phyloP scores from a whole-genome alignment of 2,113 vertebrate species.

The Lycocorax pyrrhopterus region DNA sequence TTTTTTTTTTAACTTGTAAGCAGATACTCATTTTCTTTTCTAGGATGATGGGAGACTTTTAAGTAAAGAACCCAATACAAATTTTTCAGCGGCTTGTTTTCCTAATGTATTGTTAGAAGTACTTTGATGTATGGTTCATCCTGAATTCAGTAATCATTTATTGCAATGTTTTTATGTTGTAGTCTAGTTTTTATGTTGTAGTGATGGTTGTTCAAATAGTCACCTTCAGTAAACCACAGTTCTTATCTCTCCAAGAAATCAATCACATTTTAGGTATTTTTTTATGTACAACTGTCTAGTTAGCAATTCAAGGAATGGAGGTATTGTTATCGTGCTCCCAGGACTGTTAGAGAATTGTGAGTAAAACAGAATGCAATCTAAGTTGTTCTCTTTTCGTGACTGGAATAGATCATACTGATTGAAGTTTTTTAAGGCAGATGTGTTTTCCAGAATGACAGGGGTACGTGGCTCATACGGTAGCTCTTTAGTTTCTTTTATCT shows the following conservation, averaged over 20 bases:
- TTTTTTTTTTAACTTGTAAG: neutral
- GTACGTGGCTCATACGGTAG: neutral
- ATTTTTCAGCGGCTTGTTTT: neutral
- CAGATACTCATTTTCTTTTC: neutral
- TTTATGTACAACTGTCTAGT: neutral
- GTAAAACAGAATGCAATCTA: neutral
- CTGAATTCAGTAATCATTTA: neutral
- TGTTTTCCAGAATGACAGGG: neutral
- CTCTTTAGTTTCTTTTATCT: neutral
- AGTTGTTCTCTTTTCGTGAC: neutral
- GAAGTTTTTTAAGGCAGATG: neutral
- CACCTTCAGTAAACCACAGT: neutral
- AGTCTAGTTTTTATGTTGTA: neutral
- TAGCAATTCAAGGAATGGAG: neutral
- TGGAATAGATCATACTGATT: neutral
- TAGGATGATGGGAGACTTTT: neutral
- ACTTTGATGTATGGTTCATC: neutral
- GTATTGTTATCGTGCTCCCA: neutral
- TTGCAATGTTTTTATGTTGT: neutral
- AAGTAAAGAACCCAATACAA: neutral
- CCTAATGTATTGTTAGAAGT: neutral
- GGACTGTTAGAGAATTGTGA: neutral
- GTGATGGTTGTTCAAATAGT: neutral
- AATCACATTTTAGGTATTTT: neutral
- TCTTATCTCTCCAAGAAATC: neutral